Evolutionary conservation across 2,797 vertebrate species (phyloP).

Genomic region (Rhinella marina): DNA sequence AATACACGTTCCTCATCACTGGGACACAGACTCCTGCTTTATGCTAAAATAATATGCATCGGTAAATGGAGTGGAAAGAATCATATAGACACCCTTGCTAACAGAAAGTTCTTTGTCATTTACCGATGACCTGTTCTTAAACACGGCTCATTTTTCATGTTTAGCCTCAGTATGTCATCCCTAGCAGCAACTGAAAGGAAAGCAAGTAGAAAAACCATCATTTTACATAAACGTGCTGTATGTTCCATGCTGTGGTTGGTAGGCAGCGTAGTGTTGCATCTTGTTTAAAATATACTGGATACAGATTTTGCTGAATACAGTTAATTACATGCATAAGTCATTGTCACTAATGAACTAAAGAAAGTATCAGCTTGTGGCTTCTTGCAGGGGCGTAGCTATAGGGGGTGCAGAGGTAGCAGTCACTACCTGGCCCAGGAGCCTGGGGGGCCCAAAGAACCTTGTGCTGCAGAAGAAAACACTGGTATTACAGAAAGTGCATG

Average conservation of each 20-base stretch:
- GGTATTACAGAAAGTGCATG: no score
- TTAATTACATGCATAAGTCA: neutral
- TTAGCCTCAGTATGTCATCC: conserved; percentile 4
- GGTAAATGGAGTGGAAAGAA: conserved; percentile 35
- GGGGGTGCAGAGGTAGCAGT: no score
- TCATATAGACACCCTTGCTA: conserved; percentile 21
- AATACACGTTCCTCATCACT: conserved; percentile 37
- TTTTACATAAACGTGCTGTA: neutral
- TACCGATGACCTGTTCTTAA: conserved; percentile 31
- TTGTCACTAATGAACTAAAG: neutral
- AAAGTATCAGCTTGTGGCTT: neutral
- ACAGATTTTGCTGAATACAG: neutral
- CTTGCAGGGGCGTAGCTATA: no score
- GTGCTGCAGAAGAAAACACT: no score
- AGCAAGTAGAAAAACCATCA: conserved; percentile 31
- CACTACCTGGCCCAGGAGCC: no score
- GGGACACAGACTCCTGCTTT: conserved; percentile 7
- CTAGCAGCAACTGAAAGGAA: conserved; percentile 12
- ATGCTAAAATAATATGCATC: conserved; percentile 11
- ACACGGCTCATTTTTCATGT: conserved; percentile 20
- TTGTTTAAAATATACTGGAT: neutral
- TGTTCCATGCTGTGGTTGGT: neutral
- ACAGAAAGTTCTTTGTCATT: conserved; percentile 39
- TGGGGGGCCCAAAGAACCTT: no score
- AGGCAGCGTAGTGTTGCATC: neutral